These are phyloP conservation scores for Mionectes olivaceus DNA, from an alignment of 2,797 vertebrate species.

Conservation along the genomic window DNA sequence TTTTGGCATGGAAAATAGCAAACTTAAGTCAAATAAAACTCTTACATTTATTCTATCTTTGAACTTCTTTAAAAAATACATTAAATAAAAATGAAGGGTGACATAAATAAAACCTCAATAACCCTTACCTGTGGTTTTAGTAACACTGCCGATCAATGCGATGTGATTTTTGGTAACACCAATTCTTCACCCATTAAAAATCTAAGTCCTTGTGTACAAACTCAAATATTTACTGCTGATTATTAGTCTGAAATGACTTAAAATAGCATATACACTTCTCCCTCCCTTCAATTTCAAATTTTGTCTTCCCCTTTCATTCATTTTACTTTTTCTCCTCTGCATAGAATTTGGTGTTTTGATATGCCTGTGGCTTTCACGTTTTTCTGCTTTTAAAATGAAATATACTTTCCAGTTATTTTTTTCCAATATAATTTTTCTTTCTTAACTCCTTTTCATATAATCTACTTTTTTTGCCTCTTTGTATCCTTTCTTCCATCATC, in stretches of 20 bases:
- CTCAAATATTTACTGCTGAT: background rate
- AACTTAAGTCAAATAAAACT: background rate
- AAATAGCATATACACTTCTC: background rate
- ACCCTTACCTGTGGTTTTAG: background rate
- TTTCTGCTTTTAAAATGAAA: background rate
- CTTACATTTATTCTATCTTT: background rate
- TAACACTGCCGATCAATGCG: background rate
- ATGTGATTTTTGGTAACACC: background rate
- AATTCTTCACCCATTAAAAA: background rate
- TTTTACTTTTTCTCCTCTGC: background rate
- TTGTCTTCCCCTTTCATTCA: background rate
- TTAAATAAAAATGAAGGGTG: background rate
- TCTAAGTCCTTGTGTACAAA: background rate
- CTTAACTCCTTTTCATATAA: background rate
- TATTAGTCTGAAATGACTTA: background rate
- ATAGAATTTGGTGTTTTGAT: background rate
- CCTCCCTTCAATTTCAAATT: background rate
- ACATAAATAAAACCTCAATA: background rate
- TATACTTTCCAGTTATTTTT: background rate
- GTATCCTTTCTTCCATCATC: background rate
- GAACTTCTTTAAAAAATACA: background rate
- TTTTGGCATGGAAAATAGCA: background rate
- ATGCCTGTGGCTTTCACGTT: background rate
- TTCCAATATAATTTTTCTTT: background rate
- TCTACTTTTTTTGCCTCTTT: background rate